These are phyloP conservation scores for Listrodromus nycthemerus DNA, from an alignment of 2,888 invertebrate species.

Conservation along the genomic window DNA sequence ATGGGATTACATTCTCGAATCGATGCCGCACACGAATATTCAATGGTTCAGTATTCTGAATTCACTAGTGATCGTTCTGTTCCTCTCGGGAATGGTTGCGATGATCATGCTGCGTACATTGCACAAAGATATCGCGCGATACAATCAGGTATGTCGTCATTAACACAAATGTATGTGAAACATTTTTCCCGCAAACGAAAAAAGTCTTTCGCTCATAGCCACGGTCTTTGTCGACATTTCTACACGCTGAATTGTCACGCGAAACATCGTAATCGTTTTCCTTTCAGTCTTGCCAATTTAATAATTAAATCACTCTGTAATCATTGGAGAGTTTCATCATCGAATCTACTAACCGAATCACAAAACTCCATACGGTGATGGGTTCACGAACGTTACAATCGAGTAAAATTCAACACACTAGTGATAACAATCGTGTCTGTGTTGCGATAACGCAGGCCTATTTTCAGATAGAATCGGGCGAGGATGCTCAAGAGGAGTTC, in stretches of 20 bases:
- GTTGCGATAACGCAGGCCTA: slow-evolving; percentile 83
- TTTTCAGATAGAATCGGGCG: slow-evolving; percentile 91
- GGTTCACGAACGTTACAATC: slow-evolving; percentile 23
- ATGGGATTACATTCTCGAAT: slow-evolving; percentile 99
- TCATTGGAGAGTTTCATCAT: slow-evolving; percentile 37
- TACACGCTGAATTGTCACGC: background rate
- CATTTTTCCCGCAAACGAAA: background rate
- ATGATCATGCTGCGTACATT: slow-evolving; percentile 99
- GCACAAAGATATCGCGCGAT: slow-evolving; percentile 99
- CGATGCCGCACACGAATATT: slow-evolving; percentile 99
- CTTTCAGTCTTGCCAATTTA: slow-evolving; percentile 24
- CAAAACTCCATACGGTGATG: slow-evolving; percentile 44
- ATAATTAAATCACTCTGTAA: slow-evolving; percentile 18
- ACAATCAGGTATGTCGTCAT: slow-evolving; percentile 91
- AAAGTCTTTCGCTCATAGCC: background rate
- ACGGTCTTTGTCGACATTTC: background rate
- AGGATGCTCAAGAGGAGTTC: slow-evolving; percentile 97
- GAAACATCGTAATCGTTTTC: slow-evolving; percentile 13
- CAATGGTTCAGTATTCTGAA: slow-evolving; percentile 99
- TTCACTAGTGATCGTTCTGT: slow-evolving; percentile 97
- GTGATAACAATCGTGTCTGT: slow-evolving; percentile 76
- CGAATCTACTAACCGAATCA: slow-evolving; percentile 49
- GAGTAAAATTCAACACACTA: slow-evolving; percentile 58
- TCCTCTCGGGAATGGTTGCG: slow-evolving; percentile 99
- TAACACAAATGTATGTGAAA: background rate